Base-by-base conservation (phyloP, 1,140 invertebrate genomes). In the Pseudobourletiella spinata region DNA sequence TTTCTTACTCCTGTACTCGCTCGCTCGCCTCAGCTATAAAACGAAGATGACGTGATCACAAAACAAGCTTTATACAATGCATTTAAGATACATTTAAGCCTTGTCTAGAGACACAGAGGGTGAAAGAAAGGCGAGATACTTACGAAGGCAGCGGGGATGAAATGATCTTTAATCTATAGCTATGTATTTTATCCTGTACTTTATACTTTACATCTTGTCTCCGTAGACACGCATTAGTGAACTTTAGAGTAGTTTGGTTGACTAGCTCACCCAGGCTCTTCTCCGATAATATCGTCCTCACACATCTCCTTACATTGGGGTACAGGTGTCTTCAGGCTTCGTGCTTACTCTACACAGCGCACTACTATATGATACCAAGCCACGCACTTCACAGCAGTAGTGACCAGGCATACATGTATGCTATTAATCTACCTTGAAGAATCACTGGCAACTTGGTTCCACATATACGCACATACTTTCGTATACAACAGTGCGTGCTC, bases 141-240 rank as follows among this genome's bases (percentile, higher is more conserved):
- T 39, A 39, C 32, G 32, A 39, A n/a, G 32, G 32, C 8, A 39
- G 48, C 48, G 28, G 48, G 44, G 44, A 15, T 18, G 8, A 18
- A 46, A 46, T 18, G 15, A 46, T 46, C 44, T 46, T 18, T 46
- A 20, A 46, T 46, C 44, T 46, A 20, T 20, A 4, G n/a, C n/a
- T 18, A 46, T 46, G 44, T 20, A 51, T 51, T 51, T 26, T 14
- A 51, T n/a, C n/a, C n/a, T 24, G 25, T 51, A 25, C 22, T 26
- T 51, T 51, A 18, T 46, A n/a, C 48, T 51, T 26, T 51, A 26
- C 20, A 51, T 26, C 48, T 51, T 51, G 48, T 51, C 22, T 48
- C 28, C 28, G 48, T 51, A 51, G 48, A 51, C 48, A 51, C 28
- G 48, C 48, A 51, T 51, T 51, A 51, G 48, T 51, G 48, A 46